These are phyloP conservation scores for Metaphire vulgaris DNA, from an alignment of 1,140 invertebrate species.

Conservation along the genomic window DNA sequence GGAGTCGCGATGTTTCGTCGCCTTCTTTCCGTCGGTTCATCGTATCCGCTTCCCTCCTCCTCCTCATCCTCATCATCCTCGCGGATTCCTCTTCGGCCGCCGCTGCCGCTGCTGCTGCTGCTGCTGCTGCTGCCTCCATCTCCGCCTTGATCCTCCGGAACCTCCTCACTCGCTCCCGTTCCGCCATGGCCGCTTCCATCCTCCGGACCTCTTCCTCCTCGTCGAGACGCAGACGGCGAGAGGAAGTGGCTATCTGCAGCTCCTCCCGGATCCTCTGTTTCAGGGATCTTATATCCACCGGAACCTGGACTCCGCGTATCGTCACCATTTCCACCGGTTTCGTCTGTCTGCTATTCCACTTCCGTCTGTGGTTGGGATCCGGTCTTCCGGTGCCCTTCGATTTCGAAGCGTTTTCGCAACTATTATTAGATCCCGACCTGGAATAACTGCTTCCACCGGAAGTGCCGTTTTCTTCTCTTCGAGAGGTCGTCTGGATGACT, in stretches of 20 bases:
- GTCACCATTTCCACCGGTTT: constrained; percentile 46
- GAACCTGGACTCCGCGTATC: constrained; percentile 46
- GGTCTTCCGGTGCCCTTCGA: neutral
- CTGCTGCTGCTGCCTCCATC: too few relatives aligned
- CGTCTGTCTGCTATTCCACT: constrained; percentile 34
- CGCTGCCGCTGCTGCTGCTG: constrained; percentile 22
- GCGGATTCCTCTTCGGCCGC: neutral
- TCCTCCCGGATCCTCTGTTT: constrained; percentile 58
- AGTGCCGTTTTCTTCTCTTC: too few relatives aligned
- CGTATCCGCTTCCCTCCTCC: neutral
- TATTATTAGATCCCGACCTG: too few relatives aligned
- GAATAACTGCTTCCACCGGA: neutral
- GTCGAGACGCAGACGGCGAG: constrained; percentile 50
- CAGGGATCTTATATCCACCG: constrained; percentile 55
- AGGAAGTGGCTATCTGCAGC: constrained; percentile 52
- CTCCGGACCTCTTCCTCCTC: constrained; percentile 51
- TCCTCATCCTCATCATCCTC: constrained; percentile 28
- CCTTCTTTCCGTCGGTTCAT: neutral
- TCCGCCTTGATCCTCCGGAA: too few relatives aligned
- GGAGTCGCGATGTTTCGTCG: constrained; percentile 44
- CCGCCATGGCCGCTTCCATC: constrained; percentile 44
- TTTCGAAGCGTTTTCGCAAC: too few relatives aligned
- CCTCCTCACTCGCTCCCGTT: constrained; percentile 24
- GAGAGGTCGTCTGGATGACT: too few relatives aligned
- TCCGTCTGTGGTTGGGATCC: neutral